phyloP scores from a whole-genome alignment of 30 jellyfish, hydroid and myxozoan genomes.

The Sanderia malayensis region DNA sequence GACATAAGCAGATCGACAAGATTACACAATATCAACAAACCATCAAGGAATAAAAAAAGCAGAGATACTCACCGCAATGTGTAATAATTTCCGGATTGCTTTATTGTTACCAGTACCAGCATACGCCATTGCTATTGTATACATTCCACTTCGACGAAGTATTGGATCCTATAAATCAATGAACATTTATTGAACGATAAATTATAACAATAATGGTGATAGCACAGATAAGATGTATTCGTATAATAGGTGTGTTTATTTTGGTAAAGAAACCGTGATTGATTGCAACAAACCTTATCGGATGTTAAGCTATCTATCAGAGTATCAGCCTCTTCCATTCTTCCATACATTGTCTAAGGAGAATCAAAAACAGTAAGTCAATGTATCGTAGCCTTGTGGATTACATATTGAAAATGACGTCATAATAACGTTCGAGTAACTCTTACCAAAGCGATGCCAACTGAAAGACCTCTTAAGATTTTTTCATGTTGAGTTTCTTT shows the following conservation, averaged over 20 bases:
- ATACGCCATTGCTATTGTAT: slow-evolving; percentile 94
- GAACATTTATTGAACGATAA: too few species aligned
- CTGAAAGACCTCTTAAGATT: slow-evolving; percentile 90
- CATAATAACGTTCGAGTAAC: neutral
- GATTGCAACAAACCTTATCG: slow-evolving; percentile 84
- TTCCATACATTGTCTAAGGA: slow-evolving; percentile 85
- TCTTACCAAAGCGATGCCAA: slow-evolving; percentile 96
- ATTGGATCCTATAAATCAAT: slow-evolving; percentile 90
- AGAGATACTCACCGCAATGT: slow-evolving; percentile 82
- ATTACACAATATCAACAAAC: too few species aligned
- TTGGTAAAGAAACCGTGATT: too few species aligned
- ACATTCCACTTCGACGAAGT: slow-evolving; percentile 96
- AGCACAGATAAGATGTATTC: too few species aligned
- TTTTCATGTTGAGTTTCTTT: slow-evolving; percentile 97
- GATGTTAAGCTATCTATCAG: slow-evolving; percentile 69
- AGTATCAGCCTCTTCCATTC: slow-evolving; percentile 99
- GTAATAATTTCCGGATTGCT: slow-evolving; percentile 90
- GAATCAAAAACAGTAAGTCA: neutral
- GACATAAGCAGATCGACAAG: too few species aligned
- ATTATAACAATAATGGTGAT: too few species aligned
- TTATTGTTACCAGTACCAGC: slow-evolving; percentile 98
- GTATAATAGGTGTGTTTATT: too few species aligned
- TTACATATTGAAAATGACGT: too few species aligned
- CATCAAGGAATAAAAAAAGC: too few species aligned
- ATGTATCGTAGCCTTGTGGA: neutral